Percentiles rank a stretch among this genome's conserved stretches.
These are phyloP conservation scores for Lithophane semibrunnea DNA, from an alignment of 2,888 invertebrate species.

Conservation along the genomic window DNA sequence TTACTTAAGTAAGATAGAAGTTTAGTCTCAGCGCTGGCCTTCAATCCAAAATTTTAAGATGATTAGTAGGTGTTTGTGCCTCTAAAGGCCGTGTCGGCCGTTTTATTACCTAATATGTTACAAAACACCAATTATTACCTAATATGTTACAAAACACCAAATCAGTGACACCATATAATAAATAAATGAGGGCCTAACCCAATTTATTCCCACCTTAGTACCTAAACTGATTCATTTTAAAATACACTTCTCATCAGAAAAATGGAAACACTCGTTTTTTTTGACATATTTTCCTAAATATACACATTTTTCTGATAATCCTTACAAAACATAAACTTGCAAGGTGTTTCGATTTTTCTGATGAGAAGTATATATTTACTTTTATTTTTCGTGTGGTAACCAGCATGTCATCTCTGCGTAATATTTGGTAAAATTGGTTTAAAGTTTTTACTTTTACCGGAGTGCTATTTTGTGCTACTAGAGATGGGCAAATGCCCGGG, in stretches of 20 bases:
- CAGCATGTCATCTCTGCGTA: background rate
- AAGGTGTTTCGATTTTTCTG: no score
- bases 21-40: background rate
- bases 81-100: background rate
- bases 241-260: no score
- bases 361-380: no score
- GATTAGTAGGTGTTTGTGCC: background rate
- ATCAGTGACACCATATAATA: background rate
- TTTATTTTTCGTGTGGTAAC: background rate
- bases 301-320: no score
- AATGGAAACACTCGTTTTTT: no score
- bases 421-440: background rate
- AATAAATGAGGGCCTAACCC: background rate
- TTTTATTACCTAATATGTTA: background rate
- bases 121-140: background rate
- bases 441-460: background rate
- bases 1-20: slow-evolving; percentile 24
- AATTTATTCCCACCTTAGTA: background rate
- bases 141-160: background rate
- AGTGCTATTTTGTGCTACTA: background rate
- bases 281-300: no score
- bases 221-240: background rate
- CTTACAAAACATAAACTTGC: no score
- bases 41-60: slow-evolving; percentile 4
- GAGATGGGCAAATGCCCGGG: no score